Base-by-base conservation (phyloP, 2,113 vertebrate species). In the Epinephelus cyanopodus region DNA sequence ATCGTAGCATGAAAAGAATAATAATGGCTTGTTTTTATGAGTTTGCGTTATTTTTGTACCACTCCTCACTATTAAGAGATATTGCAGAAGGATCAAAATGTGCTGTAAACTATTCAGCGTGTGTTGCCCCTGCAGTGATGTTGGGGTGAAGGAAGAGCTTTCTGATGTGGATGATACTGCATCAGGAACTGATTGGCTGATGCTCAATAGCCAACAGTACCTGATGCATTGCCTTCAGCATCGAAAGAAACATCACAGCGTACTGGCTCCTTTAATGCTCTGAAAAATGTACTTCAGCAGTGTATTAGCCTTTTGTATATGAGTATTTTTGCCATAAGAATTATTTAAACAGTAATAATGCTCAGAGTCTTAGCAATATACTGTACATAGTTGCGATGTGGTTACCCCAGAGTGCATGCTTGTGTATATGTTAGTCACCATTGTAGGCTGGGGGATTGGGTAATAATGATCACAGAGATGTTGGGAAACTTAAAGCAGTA, bases 181-280 rank as follows among this genome's bases (percentile, higher is more conserved):
- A 99, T 99, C 97, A 99, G 97, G 97, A 99, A 99, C 97, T 99
- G 98, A 99, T 97, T 97, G 98, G 97, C 96, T 96, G 94, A 96
- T 94, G 88, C 93, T 94, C 74, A 68, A 83, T 84, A 88, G 95
- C 95, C 97, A 97, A 97, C 98, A 96, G 97, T 96, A 96, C 97
- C 95, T 98, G 97, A 98, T 99, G 98, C 98, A 98, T 96, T 98
- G 94, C 97, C 98, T 97, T 98, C 97, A 98, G 97, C 97, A 97
- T 99, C 95, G 95, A 98, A 97, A 96, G 95, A 93, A 96, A 89
- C 97, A 42, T 89, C 97, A 87, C 10, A 27, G 73, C 88, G 73
- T 48, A 7, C 66, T 23, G 17, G 21, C 65, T 86, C 58, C 48
- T 69, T 18, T 56, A 23, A 25, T 70, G 18, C 19, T 57, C 10